Evolutionary conservation across 2,113 vertebrate species (phyloP).

Genomic region (Oreochromis spilurus): DNA sequence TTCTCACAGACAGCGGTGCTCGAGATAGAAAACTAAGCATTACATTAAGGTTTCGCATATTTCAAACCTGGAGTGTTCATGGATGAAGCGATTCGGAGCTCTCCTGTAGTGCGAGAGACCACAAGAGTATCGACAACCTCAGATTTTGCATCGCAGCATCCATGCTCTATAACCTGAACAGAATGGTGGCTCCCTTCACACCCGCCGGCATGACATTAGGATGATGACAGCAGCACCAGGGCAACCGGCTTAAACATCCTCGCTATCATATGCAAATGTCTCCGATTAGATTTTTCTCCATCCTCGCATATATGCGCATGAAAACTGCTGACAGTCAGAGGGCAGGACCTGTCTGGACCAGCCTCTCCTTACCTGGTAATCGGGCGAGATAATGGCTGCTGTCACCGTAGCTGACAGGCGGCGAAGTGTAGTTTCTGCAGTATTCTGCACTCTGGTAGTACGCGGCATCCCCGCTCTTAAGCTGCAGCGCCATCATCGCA

Average conservation of each 20-base stretch:
- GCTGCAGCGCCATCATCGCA: slow-evolving; percentile 78
- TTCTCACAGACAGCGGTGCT: neutral
- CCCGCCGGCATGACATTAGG: slow-evolving; percentile 1
- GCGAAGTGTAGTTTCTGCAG: slow-evolving; percentile 66
- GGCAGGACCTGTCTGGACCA: neutral
- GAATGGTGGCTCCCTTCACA: neutral
- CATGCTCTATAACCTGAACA: neutral
- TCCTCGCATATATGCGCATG: slow-evolving; percentile 23
- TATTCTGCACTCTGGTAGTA: slow-evolving; percentile 68
- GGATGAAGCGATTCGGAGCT: neutral
- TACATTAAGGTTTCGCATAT: neutral
- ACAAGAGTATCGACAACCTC: neutral
- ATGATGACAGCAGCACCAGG: slow-evolving; percentile 27
- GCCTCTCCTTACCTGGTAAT: slow-evolving; percentile 68
- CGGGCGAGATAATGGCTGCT: slow-evolving; percentile 70
- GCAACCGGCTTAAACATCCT: neutral
- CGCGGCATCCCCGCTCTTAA: slow-evolving; percentile 69
- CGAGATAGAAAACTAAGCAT: neutral
- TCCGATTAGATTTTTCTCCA: slow-evolving; percentile 10
- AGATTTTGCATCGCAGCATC: slow-evolving; percentile 39
- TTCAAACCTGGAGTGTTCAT: neutral
- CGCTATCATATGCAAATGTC: neutral
- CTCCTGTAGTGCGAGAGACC: neutral
- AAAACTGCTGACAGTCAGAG: slow-evolving; percentile 5
- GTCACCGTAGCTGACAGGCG: slow-evolving; percentile 61